phyloP scores from a whole-genome alignment of 2,113 vertebrate genomes.

The Columba janthina region DNA sequence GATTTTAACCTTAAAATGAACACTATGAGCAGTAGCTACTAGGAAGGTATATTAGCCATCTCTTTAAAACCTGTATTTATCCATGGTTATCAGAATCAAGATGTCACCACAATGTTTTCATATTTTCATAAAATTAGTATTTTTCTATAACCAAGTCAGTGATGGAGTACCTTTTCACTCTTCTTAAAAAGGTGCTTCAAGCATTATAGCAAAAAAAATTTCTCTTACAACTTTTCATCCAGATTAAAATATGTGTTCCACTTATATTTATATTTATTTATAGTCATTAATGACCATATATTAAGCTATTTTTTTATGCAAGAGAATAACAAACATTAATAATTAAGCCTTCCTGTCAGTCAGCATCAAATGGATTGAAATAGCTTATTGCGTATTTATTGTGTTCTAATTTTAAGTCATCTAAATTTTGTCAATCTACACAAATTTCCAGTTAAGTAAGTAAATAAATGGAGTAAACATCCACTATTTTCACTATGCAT shows the following conservation, averaged over 20 bases:
- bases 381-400: neutral
- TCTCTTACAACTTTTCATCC: neutral
- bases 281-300: neutral
- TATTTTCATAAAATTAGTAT: neutral
- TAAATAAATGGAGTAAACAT: neutral
- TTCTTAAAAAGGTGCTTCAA: neutral
- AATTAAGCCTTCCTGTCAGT: neutral
- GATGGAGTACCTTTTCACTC: neutral
- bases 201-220: neutral
- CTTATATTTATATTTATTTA: neutral
- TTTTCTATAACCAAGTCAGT: neutral
- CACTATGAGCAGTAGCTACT: neutral
- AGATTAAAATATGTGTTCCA: neutral
- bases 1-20: neutral
- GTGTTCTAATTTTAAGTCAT: neutral
- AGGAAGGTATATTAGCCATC: accelerated
- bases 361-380: neutral
- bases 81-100: neutral
- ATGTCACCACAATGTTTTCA: neutral
- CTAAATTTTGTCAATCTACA: neutral
- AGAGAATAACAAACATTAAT: neutral
- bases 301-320: neutral
- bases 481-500: neutral
- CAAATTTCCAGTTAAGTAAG: neutral
- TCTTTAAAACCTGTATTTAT: neutral